phyloP scores from a whole-genome alignment of 2,888 invertebrate species.

The Sminthurides aquaticus region DNA sequence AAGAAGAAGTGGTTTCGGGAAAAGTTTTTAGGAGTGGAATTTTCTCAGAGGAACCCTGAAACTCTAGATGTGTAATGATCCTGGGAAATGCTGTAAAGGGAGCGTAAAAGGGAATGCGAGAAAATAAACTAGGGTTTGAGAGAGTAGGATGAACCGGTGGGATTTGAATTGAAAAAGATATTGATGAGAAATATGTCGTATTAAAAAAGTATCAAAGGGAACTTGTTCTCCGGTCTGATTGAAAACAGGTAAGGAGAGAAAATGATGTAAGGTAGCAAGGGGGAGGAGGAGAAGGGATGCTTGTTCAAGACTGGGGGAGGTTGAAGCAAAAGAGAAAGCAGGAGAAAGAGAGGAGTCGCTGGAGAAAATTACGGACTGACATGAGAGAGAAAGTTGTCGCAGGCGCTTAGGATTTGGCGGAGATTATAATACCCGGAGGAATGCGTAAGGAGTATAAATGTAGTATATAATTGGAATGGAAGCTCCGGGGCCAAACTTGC shows the following conservation, averaged over 20 bases:
- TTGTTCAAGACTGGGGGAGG: no score
- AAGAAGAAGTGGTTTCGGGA: no score
- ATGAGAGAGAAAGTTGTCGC: background rate
- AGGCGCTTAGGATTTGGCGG: background rate
- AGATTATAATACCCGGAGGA: background rate
- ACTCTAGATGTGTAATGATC: no score
- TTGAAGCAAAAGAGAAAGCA: background rate
- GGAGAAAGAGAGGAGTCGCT: background rate
- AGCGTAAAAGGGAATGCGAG: no score
- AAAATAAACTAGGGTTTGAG: no score
- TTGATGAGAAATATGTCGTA: background rate
- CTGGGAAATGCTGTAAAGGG: no score
- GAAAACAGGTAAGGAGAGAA: background rate
- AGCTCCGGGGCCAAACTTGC: background rate
- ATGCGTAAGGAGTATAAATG: background rate
- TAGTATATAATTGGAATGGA: background rate
- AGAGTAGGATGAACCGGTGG: no score
- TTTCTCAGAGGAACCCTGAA: no score
- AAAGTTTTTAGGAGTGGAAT: no score
- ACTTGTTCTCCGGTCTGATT: background rate
- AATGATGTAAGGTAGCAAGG: no score
- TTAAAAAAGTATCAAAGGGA: background rate
- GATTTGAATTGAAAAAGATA: background rate
- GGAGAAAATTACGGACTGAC: background rate
- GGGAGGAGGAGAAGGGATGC: no score